Evolutionary conservation across 30 jellyfish, hydroid and myxozoan species (phyloP).

Genomic region (Catostylus mosaicus): DNA sequence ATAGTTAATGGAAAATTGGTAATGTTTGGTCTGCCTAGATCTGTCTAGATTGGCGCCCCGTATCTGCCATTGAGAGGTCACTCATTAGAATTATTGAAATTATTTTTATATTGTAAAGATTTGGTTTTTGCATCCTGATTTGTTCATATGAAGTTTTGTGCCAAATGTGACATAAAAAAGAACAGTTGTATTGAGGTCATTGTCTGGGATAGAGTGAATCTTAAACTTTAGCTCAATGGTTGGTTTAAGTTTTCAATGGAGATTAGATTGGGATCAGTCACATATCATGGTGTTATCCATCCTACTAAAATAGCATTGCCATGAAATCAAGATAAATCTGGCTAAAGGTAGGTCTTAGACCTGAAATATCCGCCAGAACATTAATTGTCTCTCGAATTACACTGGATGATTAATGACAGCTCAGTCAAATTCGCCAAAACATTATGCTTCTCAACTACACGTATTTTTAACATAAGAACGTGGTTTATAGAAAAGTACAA

Average conservation of each 20-base stretch:
- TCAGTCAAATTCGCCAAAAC: neutral
- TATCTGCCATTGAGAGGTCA: too few relatives aligned
- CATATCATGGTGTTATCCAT: constrained; percentile 19
- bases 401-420: neutral
- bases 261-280: constrained; percentile 16
- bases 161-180: too few relatives aligned
- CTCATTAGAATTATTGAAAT: too few relatives aligned
- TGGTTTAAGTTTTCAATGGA: constrained; percentile 7
- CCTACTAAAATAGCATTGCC: constrained; percentile 25
- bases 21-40: too few relatives aligned
- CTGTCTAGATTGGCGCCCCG: too few relatives aligned
- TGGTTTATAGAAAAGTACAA: too few relatives aligned
- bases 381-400: neutral
- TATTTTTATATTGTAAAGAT: too few relatives aligned
- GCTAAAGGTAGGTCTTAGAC: neutral
- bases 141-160: too few relatives aligned
- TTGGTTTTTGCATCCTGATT: too few relatives aligned
- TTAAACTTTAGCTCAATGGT: neutral
- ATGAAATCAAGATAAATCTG: constrained; percentile 13
- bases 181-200: neutral
- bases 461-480: too few relatives aligned
- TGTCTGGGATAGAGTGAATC: neutral
- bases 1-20: too few relatives aligned
- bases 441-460: too few relatives aligned
- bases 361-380: neutral